Base-by-base conservation (phyloP, 2,888 invertebrate species). In the Deroplatys truncata region DNA sequence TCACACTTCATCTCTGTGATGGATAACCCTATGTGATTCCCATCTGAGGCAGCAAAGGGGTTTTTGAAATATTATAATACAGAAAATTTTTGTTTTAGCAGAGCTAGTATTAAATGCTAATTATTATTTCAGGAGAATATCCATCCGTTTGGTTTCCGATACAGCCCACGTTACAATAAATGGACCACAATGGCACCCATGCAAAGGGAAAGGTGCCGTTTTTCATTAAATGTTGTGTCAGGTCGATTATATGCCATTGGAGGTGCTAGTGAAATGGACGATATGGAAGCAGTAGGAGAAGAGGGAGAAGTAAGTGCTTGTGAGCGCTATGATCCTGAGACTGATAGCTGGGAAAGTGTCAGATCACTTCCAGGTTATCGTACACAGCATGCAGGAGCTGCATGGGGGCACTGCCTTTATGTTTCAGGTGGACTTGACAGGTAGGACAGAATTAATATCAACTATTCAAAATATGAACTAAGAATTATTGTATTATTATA, bases 121-220 rank as follows among this genome's bases (percentile, higher is more conserved):
- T 83, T 84, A 16, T 86, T 28, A 56, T 92, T 93, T 89, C 92
- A 94, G 93, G 96, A 97, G 93, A 95, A 96, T 91, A 95, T 96
- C 89, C 96, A 96, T 93, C 96, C 96, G 0, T 96, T 96, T 92
- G 96, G 96, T 0, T 96, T 96, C 92, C 94, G 95, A 9, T 96
- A 95, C 91, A 94, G 94, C 91, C 96, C 96, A 0, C 93, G 95
- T 43, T 94, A 94, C 43, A 94, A 96, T 92, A 94, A 95, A 91
- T 97, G 97, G 97, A 94, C 94, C 10, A 96, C 96, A 9, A 96
- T 96, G 92, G 95, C 96, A 5, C 95, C 96, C 20, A 95, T 96
- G 94, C 94, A 95, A 91, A 93, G 95, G 86, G 96, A 96, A 92
- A 93, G 96, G 72, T 96, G 96, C 91, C 93, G 96, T 10, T 96